Base-by-base conservation (phyloP, 2,888 invertebrate species). In the Hemaris fuciformis region DNA sequence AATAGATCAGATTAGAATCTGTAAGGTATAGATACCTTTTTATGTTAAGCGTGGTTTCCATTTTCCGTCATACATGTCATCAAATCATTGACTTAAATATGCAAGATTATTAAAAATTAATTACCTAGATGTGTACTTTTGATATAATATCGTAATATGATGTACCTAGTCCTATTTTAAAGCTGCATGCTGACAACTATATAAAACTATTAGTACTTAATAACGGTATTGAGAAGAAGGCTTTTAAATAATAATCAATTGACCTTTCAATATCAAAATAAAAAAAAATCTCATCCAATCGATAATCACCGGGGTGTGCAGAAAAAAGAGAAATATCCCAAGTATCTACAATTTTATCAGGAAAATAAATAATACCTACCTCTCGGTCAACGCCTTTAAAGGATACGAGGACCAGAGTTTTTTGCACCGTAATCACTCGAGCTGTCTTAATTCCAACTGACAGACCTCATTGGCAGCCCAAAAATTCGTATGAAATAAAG, bases 401-500 rank as follows among this genome's bases (percentile, higher is more conserved):
- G 62, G 63, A 59, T 69, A 65, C 62, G 56, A 46, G 64, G 53
- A 46, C 31, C 59, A 62, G 57, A 61, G 68, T 74, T 73, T 71
- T n/a, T 74, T 69, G 69, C 53, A 53, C 31, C 31, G 53, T 31
- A 18, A 31, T 53, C 53, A 53, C 27, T 15, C 2, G 31, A 15
- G 18, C 10, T 53, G 31, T 53, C 53, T 31, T 53, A 31, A 53
- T 53, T 53, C 10, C 53, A 8, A 53, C 53, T 31, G 53, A 53
- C 31, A 31, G 53, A 31, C 8, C 18, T 18, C 18, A 53, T 31
- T n/a, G 31, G 27, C 53, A 57, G 23, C 7, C 25, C 41, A 10
- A n/a, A 41, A 13, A 42, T 57, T 20, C 22, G 75, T 72, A 72
- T 70, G 74, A 74, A 83, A 10, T 38, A 10, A 38, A n/a, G n/a